Base-by-base conservation (phyloP, 2,888 invertebrate genomes). In the Lysandra bellargus region DNA sequence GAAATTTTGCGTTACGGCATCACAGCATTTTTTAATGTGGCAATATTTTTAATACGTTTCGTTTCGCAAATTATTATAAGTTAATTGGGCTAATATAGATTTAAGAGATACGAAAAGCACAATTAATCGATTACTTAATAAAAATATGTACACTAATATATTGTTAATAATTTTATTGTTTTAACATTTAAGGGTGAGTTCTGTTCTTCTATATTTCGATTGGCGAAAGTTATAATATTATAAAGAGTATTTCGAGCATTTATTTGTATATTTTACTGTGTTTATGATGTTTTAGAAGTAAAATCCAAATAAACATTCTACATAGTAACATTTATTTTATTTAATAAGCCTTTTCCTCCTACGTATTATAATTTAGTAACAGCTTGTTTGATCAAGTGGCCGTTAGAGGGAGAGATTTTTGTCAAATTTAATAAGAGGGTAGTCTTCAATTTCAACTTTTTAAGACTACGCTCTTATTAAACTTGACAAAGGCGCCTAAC, bases 221-320 rank as follows among this genome's bases (percentile, higher is more conserved):
- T 90, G 91, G 91, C 90, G 74, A 89, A 87, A 87, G 83, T 87
- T 90, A 86, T 85, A 83, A 86, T 85, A 83, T 83, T 85, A 83
- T 83, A 82, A 84, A 85, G 84, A 90, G 86, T 90, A 88, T 88
- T 92, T 90, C 84, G 85, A 69, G 92, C 94, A 94, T 94, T 94
- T 94, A 93, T 91, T 93, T 94, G 89, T 91, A 90, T 91, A 89
- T 90, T 93, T 91, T 92, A 92, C 91, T 92, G 89, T 92, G 93
- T 94, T 93, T 90, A 90, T 86, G 85, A 92, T 92, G 91, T 93
- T 93, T 92, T 93, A 92, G 92, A 91, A 86, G 91, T 91, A 92
- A 90, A 89, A 91, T 91, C 91, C 92, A 92, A 94, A 94, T 94
- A 94, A 94, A 94, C 94, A 93, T 93, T 93, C 92, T 89, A 90